A percentile compares a stretch with the other conserved stretches of the same genome.
Conservation (phyloP, 2,113 vertebrate species). For the Gopherus evgoodei region DNA sequence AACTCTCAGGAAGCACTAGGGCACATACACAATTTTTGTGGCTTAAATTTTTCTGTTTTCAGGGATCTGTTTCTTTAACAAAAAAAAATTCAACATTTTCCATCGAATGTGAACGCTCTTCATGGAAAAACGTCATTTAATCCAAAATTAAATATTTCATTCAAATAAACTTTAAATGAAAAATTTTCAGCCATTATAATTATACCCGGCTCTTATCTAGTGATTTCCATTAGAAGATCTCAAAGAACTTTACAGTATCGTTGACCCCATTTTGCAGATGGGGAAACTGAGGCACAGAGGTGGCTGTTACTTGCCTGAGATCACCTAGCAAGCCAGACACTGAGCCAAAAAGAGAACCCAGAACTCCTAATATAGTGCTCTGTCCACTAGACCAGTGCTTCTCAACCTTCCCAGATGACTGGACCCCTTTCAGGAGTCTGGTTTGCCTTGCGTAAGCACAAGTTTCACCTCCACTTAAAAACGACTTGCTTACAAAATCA, state of each 20-base stretch:
- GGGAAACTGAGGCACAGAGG: neutral
- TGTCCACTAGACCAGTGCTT: neutral
- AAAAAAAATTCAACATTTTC: neutral
- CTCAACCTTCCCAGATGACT: too few relatives aligned
- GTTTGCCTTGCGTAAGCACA: too few relatives aligned
- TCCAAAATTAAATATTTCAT: neutral
- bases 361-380: neutral
- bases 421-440: too few relatives aligned
- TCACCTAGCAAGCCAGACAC: neutral
- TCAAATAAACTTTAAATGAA: neutral
- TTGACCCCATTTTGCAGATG: neutral
- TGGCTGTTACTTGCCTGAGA: neutral
- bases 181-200: neutral
- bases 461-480: too few relatives aligned
- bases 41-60: neutral
- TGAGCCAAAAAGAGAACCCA: neutral
- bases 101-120: neutral
- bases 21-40: neutral
- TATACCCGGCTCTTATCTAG: neutral
- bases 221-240: neutral
- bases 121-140: neutral
- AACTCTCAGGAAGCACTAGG: neutral
- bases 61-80: neutral
- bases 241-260: neutral
- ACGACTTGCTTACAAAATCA: too few relatives aligned